Percentiles rank a stretch among this genome's conserved stretches.
Conservation (phyloP, 1,140 invertebrate genomes). For the Solenopsis invicta region DNA sequence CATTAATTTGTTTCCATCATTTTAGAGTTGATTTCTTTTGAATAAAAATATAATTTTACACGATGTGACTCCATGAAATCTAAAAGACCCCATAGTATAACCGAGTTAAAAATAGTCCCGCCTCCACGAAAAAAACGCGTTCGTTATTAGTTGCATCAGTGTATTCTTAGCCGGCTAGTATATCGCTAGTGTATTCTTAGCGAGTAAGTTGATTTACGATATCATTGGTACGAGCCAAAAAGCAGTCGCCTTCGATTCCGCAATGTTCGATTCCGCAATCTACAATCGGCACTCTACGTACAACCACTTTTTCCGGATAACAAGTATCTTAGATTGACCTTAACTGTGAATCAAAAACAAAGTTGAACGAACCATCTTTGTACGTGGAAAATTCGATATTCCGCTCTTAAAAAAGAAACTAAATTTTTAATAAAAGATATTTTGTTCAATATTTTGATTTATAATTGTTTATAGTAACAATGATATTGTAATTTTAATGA, state of each 20-base stretch:
- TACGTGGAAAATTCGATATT: background rate
- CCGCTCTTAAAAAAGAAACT: background rate
- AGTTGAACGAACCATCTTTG: constrained; percentile 31
- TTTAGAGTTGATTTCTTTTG: background rate
- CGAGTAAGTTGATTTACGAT: constrained; percentile 30
- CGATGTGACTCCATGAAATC: background rate
- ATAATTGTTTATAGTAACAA: no score
- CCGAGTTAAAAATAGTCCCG: constrained; percentile 24
- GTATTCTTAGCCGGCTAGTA: constrained; percentile 40
- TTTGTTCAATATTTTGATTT: background rate
- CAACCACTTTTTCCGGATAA: constrained; percentile 7
- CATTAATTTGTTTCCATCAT: background rate
- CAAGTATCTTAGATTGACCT: background rate
- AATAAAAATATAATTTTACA: background rate
- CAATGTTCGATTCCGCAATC: background rate
- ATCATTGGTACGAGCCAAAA: constrained; percentile 36
- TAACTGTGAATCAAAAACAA: background rate
- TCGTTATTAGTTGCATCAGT: constrained; percentile 33
- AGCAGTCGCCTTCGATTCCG: background rate
- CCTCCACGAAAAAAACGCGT: constrained; percentile 26
- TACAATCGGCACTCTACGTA: background rate
- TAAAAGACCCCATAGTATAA: background rate
- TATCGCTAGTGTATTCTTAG: constrained; percentile 23
- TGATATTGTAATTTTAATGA: background rate
- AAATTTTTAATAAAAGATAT: background rate